phyloP scores from a whole-genome alignment of 2,888 invertebrate genomes.

The Protula sp. region DNA sequence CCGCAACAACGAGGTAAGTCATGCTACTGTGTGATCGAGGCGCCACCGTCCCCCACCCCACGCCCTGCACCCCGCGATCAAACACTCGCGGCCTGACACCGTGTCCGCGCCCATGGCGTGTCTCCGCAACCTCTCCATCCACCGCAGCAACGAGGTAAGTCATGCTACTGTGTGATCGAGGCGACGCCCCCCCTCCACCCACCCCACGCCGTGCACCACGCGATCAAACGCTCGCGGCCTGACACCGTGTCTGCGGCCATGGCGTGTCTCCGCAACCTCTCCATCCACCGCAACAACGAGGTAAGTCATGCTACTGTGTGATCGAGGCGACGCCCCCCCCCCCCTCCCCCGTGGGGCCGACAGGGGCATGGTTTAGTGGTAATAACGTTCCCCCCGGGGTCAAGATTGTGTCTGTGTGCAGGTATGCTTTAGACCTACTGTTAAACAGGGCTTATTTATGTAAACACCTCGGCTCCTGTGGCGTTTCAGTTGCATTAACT shows the following conservation, averaged over 20 bases:
- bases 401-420: too few species aligned
- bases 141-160: conserved; percentile 40
- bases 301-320: conserved; percentile 26
- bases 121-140: conserved; percentile 41
- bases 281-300: conserved; percentile 40
- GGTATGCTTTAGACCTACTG: too few species aligned
- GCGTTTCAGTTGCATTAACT: too few species aligned
- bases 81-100: conserved; percentile 24
- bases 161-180: too few species aligned
- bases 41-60: too few species aligned
- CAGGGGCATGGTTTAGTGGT: too few species aligned
- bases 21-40: not conserved
- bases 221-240: conserved; percentile 21
- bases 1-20: conserved; percentile 36
- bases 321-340: not conserved
- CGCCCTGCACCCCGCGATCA: conserved; percentile 29
- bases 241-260: conserved; percentile 36
- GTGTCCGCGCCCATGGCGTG: conserved; percentile 36
- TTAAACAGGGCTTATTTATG: too few species aligned
- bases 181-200: too few species aligned
- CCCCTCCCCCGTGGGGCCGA: conserved; percentile 29
- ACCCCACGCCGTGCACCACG: conserved; percentile 29
- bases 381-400: too few species aligned
- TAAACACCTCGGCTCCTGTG: too few species aligned
- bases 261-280: conserved; percentile 40